Conservation (phyloP, 2,797 vertebrate genomes). For the Leuciscus waleckii region DNA sequence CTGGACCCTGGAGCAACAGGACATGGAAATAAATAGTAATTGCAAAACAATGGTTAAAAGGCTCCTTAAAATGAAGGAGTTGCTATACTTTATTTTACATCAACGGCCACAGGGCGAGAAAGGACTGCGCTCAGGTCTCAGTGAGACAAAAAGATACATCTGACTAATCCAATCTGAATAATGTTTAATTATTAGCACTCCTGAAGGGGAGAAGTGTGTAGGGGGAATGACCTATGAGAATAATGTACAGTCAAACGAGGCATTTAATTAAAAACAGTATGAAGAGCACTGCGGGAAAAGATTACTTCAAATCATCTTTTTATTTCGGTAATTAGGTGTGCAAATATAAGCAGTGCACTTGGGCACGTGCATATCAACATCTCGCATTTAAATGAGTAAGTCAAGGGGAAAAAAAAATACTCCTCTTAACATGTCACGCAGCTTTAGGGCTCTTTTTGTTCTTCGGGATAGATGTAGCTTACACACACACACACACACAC, state of each 20-base stretch:
- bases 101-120: conserved; percentile 45
- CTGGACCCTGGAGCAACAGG: conserved; percentile 5
- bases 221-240: conserved; percentile 60
- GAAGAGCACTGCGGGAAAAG: conserved; percentile 39
- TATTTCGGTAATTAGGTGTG: conserved; percentile 38
- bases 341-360: conserved; percentile 53
- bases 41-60: conserved; percentile 59
- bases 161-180: conserved; percentile 62
- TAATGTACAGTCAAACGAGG: conserved; percentile 53
- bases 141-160: conserved; percentile 48
- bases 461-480: conserved; percentile 53
- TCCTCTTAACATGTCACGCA: conserved; percentile 57
- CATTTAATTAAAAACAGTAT: conserved; percentile 56
- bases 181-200: conserved; percentile 58
- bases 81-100: conserved; percentile 49
- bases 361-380: conserved; percentile 40
- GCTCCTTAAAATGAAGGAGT: conserved; percentile 45
- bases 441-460: conserved; percentile 63
- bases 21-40: conserved; percentile 58
- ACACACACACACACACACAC: conserved; percentile 60
- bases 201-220: conserved; percentile 48
- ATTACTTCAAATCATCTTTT: conserved; percentile 29
- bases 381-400: conserved; percentile 48
- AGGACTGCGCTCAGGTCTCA: conserved; percentile 41
- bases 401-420: conserved; percentile 42